Conservation (phyloP, 2,113 vertebrate genomes). For the Microcebus jonahi region DNA sequence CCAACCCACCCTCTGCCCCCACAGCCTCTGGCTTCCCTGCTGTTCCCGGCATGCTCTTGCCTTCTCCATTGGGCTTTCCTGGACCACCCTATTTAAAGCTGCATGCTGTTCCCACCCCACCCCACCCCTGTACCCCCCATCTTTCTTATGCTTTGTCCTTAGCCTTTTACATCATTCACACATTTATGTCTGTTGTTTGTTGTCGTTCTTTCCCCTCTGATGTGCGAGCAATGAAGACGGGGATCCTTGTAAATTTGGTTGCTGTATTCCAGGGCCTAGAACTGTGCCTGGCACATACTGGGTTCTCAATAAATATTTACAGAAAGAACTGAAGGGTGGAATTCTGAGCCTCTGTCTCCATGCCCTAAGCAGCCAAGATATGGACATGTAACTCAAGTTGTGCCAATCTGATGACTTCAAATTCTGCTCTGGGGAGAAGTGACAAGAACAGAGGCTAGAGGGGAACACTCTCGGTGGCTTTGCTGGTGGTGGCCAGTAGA, state of each 20-base stretch:
- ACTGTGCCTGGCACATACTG: background rate
- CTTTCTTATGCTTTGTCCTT: background rate
- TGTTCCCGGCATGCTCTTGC: background rate
- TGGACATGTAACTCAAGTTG: background rate
- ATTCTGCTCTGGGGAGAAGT: background rate
- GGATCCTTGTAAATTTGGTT: background rate
- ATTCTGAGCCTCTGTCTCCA: background rate
- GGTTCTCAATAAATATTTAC: background rate
- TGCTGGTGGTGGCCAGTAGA: background rate
- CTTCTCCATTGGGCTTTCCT: background rate
- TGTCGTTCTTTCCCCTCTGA: background rate
- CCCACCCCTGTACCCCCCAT: accelerated
- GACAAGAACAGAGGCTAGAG: background rate
- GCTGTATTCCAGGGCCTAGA: background rate
- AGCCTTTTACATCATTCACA: background rate
- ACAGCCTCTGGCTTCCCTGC: background rate
- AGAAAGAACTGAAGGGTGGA: background rate
- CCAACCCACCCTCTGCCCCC: background rate
- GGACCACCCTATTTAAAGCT: background rate
- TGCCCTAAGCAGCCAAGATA: background rate
- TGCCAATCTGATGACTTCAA: background rate
- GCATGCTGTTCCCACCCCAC: background rate
- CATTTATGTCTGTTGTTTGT: background rate
- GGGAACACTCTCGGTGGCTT: background rate
- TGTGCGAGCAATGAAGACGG: background rate